phyloP scores from a whole-genome alignment of 2,113 vertebrate genomes.

The Phalacrocorax brasilianus region DNA sequence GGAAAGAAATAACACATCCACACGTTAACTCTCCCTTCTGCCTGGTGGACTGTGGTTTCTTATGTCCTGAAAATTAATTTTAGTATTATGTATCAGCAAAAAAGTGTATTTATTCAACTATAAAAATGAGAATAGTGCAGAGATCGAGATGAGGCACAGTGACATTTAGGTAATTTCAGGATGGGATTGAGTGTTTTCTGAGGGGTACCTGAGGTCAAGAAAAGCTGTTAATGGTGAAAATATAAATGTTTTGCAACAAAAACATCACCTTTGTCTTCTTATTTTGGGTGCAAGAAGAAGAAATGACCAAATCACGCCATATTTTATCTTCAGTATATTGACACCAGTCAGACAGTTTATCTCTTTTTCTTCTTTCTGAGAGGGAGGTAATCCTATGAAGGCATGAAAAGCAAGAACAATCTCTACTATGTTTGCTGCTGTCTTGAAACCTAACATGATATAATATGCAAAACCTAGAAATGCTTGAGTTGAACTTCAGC shows the following conservation, averaged over 20 bases:
- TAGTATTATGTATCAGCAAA: background rate
- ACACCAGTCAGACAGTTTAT: background rate
- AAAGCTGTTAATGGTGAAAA: background rate
- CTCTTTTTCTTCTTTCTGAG: background rate
- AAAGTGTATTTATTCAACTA: background rate
- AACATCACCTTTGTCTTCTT: background rate
- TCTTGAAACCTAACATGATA: background rate
- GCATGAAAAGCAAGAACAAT: background rate
- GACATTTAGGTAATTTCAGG: background rate
- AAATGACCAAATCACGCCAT: fast-evolving
- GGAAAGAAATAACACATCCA: background rate
- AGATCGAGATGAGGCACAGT: background rate
- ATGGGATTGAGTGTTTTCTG: background rate
- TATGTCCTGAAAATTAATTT: background rate
- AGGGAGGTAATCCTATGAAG: background rate
- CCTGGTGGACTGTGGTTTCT: background rate
- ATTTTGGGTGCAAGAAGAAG: background rate
- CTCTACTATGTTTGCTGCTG: background rate
- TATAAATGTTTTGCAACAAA: background rate
- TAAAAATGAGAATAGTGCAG: background rate
- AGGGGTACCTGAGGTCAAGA: background rate
- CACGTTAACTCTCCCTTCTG: background rate
- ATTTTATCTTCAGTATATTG: background rate
- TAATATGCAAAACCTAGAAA: background rate
- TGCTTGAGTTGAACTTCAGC: background rate